Conservation (phyloP, 1,140 invertebrate species). For the Riptortus pedestris region DNA sequence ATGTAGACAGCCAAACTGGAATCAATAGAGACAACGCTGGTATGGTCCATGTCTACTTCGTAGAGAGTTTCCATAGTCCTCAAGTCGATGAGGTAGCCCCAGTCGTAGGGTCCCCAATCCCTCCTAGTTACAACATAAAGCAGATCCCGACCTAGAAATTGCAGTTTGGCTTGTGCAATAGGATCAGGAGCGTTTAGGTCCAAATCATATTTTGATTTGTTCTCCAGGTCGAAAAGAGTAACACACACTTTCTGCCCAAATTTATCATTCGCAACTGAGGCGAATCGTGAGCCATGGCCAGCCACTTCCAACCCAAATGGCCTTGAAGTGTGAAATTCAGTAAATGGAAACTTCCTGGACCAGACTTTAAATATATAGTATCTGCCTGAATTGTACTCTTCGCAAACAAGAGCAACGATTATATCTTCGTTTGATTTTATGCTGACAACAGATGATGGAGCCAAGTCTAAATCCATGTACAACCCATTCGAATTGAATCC, state of each 20-base stretch:
- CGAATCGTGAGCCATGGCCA: neutral
- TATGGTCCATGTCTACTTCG: neutral
- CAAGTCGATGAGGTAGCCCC: neutral
- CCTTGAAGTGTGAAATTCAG: neutral
- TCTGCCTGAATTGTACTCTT: slow-evolving; percentile 2
- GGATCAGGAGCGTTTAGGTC: neutral
- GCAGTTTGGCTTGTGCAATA: neutral
- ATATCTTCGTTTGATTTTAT: slow-evolving; percentile 9
- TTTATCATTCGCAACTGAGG: slow-evolving; percentile 2
- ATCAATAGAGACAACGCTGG: slow-evolving; percentile 3
- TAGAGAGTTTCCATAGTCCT: neutral
- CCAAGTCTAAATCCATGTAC: neutral
- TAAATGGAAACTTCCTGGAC: neutral
- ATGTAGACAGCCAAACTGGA: neutral
- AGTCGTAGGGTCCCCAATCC: neutral
- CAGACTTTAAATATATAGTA: slow-evolving; percentile 9
- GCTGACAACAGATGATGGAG: neutral
- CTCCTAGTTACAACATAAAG: neutral
- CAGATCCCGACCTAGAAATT: neutral
- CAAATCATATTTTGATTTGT: neutral
- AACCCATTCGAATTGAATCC: neutral
- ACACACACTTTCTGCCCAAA: slow-evolving; percentile 2
- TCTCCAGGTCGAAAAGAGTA: neutral
- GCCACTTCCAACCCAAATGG: slow-evolving; percentile 1
- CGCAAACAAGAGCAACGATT: neutral